These are phyloP conservation scores for Chiloscyllium punctatum DNA, from an alignment of 2,797 vertebrate species.

Conservation along the genomic window DNA sequence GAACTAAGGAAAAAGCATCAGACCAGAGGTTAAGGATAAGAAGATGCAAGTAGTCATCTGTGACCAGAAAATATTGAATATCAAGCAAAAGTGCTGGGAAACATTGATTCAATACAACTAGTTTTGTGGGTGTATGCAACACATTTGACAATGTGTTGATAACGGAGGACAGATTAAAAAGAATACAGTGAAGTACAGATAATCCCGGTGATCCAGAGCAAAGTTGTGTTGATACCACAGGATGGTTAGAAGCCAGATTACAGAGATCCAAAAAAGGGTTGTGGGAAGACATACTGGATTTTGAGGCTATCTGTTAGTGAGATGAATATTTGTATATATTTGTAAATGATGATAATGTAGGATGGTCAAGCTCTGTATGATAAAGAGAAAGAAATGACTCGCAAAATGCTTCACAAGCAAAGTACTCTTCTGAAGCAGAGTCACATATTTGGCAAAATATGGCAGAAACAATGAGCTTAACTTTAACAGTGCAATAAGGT, in stretches of 20 bases:
- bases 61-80: neutral
- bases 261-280: neutral
- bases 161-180: neutral
- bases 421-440: neutral
- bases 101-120: neutral
- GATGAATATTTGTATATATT: slow-evolving; percentile 13
- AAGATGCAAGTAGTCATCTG: neutral
- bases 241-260: neutral
- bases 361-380: neutral
- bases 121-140: neutral
- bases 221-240: neutral
- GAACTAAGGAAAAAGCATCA: neutral
- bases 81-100: neutral
- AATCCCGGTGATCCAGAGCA: neutral
- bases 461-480: neutral
- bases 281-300: too few species aligned
- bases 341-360: neutral
- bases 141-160: neutral
- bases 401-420: neutral
- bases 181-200: neutral
- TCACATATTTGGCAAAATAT: neutral
- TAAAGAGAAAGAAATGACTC: neutral
- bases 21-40: neutral
- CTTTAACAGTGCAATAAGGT: too few species aligned
- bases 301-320: neutral